Base-by-base conservation (phyloP, 1,140 invertebrate genomes). In the Eriosoma lanigerum region DNA sequence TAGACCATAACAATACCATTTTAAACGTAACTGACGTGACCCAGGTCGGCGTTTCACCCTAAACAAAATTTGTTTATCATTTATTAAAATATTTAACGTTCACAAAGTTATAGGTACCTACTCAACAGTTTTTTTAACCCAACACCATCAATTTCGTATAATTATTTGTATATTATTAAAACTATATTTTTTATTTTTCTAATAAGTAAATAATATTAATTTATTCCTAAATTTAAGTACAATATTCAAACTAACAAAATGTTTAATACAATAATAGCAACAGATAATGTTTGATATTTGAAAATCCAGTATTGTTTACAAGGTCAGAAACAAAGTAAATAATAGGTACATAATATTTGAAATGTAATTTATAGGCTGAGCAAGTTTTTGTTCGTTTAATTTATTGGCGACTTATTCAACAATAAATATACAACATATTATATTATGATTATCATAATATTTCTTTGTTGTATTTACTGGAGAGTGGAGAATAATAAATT, bases 331-430 rank as follows among this genome's bases (percentile, higher is more conserved):
- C 56, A 62, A 78, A 62, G 44, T 44, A 21, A 10, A 38, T 38
- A 29, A 44, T 44, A 78, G 5, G 12, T 46, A 78, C 38, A 38
- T 24, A 44, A 17, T 32, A 29, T 4, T 26, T 44, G 52, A 46
- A 78, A 62, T 3, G 17, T 78, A 78, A 78, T 62, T 78, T 78
- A 78, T 78, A 62, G 56, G 52, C 21, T 60, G 38, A 46, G 21
- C 56, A 46, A 76, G 56, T 78, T 78, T 78, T 78, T 60, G 9
- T 46, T 6, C 62, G 32, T 58, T 32, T 62, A 62, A 78, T 78
- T 62, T 48, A 62, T 78, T 13, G 38, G 24, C 44, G 13, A 46
- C 38, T 78, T 60, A 62, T 78, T 19, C 54, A 19, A 58, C n/a
- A 32, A 44, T 24, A 46, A 58, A 76, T 38, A 58, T 46, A 46